These are phyloP conservation scores for Myiothlypis chrysogaster DNA, from an alignment of 2,797 vertebrate species.

Conservation along the genomic window DNA sequence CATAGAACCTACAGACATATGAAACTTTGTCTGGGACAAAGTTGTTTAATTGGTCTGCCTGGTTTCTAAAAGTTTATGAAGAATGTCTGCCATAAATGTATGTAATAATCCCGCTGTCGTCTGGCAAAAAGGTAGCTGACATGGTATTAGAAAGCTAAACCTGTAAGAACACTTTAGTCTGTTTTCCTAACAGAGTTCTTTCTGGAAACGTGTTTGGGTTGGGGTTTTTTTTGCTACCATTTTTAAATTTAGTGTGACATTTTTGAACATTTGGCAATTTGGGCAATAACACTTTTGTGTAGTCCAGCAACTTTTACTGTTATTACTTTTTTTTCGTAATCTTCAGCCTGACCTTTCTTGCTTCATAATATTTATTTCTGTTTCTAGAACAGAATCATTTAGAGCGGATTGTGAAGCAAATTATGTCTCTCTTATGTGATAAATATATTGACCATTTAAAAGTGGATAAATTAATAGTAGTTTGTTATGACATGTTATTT, in stretches of 20 bases:
- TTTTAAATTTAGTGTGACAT: neutral
- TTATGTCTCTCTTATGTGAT: neutral
- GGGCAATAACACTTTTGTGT: neutral
- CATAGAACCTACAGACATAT: neutral
- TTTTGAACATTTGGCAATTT: slow-evolving; percentile 17
- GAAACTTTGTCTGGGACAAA: neutral
- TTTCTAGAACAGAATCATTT: slow-evolving; percentile 7
- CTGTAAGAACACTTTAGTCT: neutral
- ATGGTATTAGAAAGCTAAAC: neutral
- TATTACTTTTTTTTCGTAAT: neutral
- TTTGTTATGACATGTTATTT: slow-evolving; percentile 4
- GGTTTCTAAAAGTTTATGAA: neutral
- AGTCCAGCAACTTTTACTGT: neutral
- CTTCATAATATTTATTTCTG: slow-evolving; percentile 53
- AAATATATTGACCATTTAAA: slow-evolving; percentile 15
- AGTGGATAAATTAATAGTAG: neutral
- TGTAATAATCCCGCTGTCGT: neutral
- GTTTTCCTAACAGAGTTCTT: neutral
- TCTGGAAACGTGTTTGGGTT: neutral
- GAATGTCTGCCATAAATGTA: neutral
- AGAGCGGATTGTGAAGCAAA: neutral
- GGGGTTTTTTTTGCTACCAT: neutral
- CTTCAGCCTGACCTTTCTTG: slow-evolving; percentile 44
- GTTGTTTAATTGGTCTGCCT: slow-evolving; percentile 16
- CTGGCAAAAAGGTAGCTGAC: neutral